These are phyloP conservation scores for Erebia epiphron DNA, from an alignment of 2,888 invertebrate genomes.

Conservation along the genomic window DNA sequence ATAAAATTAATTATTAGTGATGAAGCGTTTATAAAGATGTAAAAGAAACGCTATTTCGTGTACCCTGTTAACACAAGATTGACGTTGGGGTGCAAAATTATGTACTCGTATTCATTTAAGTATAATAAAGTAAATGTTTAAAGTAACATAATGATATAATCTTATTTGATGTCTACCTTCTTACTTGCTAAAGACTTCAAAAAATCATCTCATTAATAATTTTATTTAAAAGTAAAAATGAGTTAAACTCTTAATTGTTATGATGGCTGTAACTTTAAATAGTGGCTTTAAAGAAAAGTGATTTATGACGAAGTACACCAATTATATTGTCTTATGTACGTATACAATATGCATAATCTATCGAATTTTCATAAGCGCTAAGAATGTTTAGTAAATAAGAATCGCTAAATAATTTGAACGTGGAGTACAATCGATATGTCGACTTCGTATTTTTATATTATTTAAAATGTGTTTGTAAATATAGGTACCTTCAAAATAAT, in stretches of 20 bases:
- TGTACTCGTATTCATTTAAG: background rate
- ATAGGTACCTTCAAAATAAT: background rate
- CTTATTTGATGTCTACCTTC: background rate
- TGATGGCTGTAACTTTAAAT: conserved; percentile 21
- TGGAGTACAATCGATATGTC: conserved; percentile 10
- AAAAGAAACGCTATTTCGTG: background rate
- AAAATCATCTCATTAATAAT: background rate
- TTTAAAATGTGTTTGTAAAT: background rate
- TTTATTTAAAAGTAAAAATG: background rate
- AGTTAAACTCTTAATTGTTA: conserved; percentile 11
- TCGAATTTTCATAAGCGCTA: conserved; percentile 1
- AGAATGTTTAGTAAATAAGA: conserved; percentile 8
- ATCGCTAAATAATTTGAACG: background rate
- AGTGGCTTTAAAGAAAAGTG: conserved; percentile 16
- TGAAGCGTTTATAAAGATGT: too few relatives aligned
- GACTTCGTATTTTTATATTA: background rate
- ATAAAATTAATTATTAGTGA: too few relatives aligned
- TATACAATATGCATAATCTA: conserved; percentile 2
- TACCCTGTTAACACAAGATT: too few relatives aligned
- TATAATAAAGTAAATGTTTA: background rate
- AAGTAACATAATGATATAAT: background rate
- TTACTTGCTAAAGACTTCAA: background rate
- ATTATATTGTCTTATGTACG: background rate
- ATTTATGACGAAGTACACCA: conserved; percentile 6
- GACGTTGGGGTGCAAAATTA: too few relatives aligned